These are phyloP conservation scores for Arctia plantaginis DNA, from an alignment of 2,888 invertebrate genomes.

Conservation along the genomic window DNA sequence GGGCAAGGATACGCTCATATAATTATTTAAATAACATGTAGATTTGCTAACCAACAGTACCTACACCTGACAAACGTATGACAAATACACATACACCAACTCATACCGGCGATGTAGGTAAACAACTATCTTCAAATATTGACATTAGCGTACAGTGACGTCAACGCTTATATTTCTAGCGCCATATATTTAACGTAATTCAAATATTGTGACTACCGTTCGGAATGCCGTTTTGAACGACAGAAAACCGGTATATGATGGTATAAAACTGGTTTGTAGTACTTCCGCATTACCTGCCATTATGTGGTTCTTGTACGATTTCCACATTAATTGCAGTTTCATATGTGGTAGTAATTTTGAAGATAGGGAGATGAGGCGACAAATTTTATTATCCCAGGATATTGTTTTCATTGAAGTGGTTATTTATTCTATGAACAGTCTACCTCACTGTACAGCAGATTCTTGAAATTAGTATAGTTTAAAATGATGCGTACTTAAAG, in stretches of 20 bases:
- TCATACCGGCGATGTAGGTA: not conserved
- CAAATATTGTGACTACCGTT: conserved; percentile 35
- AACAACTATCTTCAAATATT: conserved; percentile 35
- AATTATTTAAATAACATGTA: not conserved
- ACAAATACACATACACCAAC: not conserved
- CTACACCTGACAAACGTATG: not conserved
- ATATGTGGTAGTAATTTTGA: conserved; percentile 23
- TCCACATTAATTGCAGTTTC: conserved; percentile 41
- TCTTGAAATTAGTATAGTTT: too few relatives aligned
- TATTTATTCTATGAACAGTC: too few relatives aligned
- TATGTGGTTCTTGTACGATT: conserved; percentile 39
- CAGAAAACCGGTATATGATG: conserved; percentile 30
- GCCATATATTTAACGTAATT: conserved; percentile 27
- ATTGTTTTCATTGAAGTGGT: not conserved
- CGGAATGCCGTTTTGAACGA: conserved; percentile 28
- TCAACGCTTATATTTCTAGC: conserved; percentile 38
- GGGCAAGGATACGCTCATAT: not conserved
- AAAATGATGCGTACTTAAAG: too few relatives aligned
- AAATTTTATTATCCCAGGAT: not conserved
- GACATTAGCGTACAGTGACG: conserved; percentile 26
- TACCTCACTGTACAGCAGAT: not conserved
- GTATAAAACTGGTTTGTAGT: conserved; percentile 42
- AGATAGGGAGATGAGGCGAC: not conserved
- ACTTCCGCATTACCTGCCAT: conserved; percentile 31
- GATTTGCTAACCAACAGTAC: not conserved